Evolutionary conservation across 1,140 invertebrate genomes (phyloP), one percentile per base, ranked within the genome.

Genomic region (Bombus superbus): DNA sequence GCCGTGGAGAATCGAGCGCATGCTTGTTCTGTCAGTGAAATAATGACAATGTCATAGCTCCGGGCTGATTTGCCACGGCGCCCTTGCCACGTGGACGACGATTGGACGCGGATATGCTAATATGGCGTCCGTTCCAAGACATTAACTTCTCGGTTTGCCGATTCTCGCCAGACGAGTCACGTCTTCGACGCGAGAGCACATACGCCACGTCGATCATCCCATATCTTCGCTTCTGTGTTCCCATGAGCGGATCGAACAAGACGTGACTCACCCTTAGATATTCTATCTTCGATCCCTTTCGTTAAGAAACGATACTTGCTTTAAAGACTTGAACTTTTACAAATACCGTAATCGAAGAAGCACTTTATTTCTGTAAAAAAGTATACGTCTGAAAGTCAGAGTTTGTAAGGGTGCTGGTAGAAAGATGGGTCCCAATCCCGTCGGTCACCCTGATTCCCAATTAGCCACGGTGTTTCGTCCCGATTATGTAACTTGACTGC

Each of bases 21-120:
- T 94, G 94, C 94, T 95, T 94, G 91, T 94, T 94, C 93, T 94
- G 92, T 94, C 93, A 94, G 89, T 92, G 91, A 94, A 95, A 95
- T 95, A 94, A 95, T 94, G 94, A 95, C 94, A 94, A 94, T 94
- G 94, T 95, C 94, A 94, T 94, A 94, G 93, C 90, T 90, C 84
- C 79, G 89, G 92, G 87, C 89, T 89, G 94, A 95, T 95, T 94
- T 93, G 94, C 86, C 76, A 94, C 92, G 92, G 93, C 90, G 87
- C 87, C 90, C 91, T 72, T 90, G 92, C 91, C 95, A 95, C 95
- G 94, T 95, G 94, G 92, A 92, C 92, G 89, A 92, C 93, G 93
- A 95, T 95, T 95, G 94, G 95, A 94, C 86, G 92, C 94, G 94
- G 94, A 94, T 93, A 95, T 95, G 95, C 92, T 95, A 95, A 95